Percentiles rank a stretch among this genome's conserved stretches.
These are phyloP conservation scores for Melieria crassipennis DNA, from an alignment of 2,888 invertebrate species.

Conservation along the genomic window DNA sequence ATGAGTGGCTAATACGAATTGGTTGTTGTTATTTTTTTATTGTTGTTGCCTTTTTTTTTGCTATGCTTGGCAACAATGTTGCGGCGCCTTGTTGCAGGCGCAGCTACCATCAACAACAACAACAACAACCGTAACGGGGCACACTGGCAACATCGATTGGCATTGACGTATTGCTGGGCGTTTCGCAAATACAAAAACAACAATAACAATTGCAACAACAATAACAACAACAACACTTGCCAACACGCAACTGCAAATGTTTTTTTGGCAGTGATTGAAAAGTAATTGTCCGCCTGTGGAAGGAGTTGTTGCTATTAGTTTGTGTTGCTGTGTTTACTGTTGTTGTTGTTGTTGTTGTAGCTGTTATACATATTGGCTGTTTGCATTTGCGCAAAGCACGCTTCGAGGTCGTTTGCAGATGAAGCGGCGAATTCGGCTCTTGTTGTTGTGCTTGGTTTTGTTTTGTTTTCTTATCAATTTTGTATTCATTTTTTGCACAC, in stretches of 20 bases:
- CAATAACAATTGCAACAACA: constrained; percentile 19
- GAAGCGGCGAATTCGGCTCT: constrained; percentile 21
- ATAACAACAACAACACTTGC: constrained; percentile 13
- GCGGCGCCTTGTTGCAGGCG: neutral
- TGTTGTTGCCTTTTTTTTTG: constrained; percentile 3
- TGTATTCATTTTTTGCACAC: neutral
- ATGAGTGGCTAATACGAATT: neutral
- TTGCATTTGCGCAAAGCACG: neutral
- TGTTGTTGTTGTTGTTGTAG: constrained; percentile 1
- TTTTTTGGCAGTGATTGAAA: constrained; percentile 37
- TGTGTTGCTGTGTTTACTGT: constrained; percentile 7
- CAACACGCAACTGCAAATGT: constrained; percentile 30
- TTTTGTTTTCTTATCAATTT: neutral
- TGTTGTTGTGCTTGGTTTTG: neutral
- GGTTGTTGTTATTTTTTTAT: neutral
- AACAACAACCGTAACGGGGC: neutral
- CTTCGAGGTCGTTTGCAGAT: constrained; percentile 39
- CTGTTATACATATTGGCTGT: neutral
- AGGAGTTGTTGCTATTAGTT: constrained; percentile 27
- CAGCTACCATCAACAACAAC: neutral
- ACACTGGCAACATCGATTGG: constrained; percentile 34
- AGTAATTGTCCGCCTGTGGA: constrained; percentile 34
- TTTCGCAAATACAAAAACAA: constrained; percentile 36
- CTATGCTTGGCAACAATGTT: neutral
- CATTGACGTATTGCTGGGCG: constrained; percentile 48